Evolutionary conservation across 1,140 invertebrate species (phyloP).

Genomic region (Heliothis subflexa): DNA sequence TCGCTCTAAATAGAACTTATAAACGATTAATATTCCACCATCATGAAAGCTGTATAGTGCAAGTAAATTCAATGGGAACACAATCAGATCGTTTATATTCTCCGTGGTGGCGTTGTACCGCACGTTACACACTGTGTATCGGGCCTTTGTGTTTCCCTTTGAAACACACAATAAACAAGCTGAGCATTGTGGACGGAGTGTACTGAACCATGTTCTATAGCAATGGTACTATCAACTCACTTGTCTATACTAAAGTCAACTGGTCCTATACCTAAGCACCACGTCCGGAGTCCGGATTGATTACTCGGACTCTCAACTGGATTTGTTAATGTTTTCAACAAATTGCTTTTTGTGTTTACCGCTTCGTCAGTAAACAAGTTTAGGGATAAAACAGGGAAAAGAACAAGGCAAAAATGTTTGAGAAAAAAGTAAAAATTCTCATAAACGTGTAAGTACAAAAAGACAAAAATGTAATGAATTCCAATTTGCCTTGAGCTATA

Average conservation of each 20-base stretch:
- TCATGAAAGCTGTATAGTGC: conserved; percentile 46
- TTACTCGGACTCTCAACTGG: conserved; percentile 14
- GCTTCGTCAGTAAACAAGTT: neutral
- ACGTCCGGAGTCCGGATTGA: conserved; percentile 9
- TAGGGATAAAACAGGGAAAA: neutral
- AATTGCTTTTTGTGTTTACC: neutral
- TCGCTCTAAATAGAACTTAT: conserved; percentile 30
- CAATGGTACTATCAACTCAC: conserved; percentile 36
- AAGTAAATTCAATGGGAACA: conserved; percentile 48
- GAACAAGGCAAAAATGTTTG: conserved; percentile 7
- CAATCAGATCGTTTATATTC: conserved; percentile 50
- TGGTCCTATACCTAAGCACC: neutral
- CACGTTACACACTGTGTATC: conserved; percentile 49
- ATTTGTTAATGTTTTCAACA: conserved; percentile 7
- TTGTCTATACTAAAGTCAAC: conserved; percentile 19
- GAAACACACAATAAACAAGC: conserved; percentile 70
- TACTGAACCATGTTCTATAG: conserved; percentile 58
- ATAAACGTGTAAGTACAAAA: neutral
- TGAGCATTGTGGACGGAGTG: conserved; percentile 59
- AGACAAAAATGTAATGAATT: conserved; percentile 23
- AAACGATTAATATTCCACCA: conserved; percentile 44
- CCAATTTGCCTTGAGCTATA: conserved; percentile 26
- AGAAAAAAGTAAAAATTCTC: neutral
- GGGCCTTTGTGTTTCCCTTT: conserved; percentile 68
- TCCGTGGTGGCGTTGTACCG: conserved; percentile 29